Evolutionary conservation across 2,888 invertebrate genomes (phyloP), one percentile per base, ranked within the genome.

Genomic region (Brachyptera risi): DNA sequence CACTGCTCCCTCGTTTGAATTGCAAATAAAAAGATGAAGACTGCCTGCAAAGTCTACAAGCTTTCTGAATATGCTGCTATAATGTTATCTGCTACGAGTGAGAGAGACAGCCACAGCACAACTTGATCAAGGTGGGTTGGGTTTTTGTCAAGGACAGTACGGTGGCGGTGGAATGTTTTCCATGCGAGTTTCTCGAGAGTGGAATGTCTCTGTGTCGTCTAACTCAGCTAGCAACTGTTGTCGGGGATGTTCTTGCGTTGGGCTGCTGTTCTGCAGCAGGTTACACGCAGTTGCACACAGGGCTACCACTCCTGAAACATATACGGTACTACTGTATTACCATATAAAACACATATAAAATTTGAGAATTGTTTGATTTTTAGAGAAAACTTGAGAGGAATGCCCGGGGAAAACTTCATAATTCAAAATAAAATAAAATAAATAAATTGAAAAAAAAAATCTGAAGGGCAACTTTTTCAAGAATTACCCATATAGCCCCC

Each of bases 261-360:
- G 74, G 1, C 79, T 69, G 42, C 81, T 80, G 63, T 81, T 80
- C 65, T 83, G 79, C 73, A 88, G 80, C 47, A 88, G 74, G 69
- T 85, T 87, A 66, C 85, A 85, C 19, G 88, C 86, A 13, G 87
- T 83, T 4, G 86, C 87, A 67, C 87, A 71, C 54, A 87, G 77
- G 40, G 87, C 82, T 51, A 86, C 75, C 44, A 82, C 83, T 69
- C 87, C 88, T 79, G 79, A 13, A 79, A 19, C n/a, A 2, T 42
- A 35, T 26, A 15, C 31, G 23, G 51, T 27, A 42, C 17, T 19
- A 26, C 47, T 31, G 19, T 56, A 58, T 21, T 9, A 54, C 31
- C 5, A 31, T 7, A 5, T 7, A 31, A 31, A 7, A 31, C 5
- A 11, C 19, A 23, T 27, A 11, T 59, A 9, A 59, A 23, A 23